Conservation (phyloP, 2,113 vertebrate genomes). For the Calonectris borealis region DNA sequence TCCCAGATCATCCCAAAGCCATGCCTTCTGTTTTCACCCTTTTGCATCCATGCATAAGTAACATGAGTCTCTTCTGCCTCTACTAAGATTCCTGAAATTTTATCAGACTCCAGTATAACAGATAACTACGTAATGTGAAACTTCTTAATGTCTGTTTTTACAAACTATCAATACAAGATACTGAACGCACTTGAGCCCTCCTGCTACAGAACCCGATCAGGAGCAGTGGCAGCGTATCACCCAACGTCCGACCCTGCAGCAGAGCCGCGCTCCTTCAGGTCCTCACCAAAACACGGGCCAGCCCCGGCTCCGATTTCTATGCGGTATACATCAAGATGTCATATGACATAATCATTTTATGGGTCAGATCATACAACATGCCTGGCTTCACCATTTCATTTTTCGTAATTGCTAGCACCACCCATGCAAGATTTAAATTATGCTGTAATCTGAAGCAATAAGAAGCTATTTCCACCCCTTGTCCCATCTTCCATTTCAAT, state of each 20-base stretch:
- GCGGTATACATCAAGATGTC: too few species aligned
- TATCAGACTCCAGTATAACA: too few species aligned
- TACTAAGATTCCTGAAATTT: neutral
- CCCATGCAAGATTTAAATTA: constrained; percentile 3
- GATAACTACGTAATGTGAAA: neutral
- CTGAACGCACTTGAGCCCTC: rapidly evolving
- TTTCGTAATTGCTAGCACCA: neutral
- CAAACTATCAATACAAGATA: neutral
- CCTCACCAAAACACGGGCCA: rapidly evolving
- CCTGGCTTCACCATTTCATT: neutral
- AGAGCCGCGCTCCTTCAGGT: rapidly evolving
- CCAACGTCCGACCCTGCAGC: neutral
- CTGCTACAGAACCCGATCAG: neutral
- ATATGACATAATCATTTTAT: neutral
- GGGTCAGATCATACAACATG: neutral
- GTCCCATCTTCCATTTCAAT: neutral
- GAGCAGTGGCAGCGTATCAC: rapidly evolving
- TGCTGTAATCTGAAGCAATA: neutral
- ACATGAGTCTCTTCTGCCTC: neutral
- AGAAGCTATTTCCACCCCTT: neutral
- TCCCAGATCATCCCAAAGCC: neutral
- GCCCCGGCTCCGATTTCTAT: neutral
- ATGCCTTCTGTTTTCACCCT: neutral
- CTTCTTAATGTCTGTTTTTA: neutral
- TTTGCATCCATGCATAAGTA: rapidly evolving